These are phyloP conservation scores for Amaurobius ferox DNA, from an alignment of 2,888 invertebrate species.

Conservation along the genomic window DNA sequence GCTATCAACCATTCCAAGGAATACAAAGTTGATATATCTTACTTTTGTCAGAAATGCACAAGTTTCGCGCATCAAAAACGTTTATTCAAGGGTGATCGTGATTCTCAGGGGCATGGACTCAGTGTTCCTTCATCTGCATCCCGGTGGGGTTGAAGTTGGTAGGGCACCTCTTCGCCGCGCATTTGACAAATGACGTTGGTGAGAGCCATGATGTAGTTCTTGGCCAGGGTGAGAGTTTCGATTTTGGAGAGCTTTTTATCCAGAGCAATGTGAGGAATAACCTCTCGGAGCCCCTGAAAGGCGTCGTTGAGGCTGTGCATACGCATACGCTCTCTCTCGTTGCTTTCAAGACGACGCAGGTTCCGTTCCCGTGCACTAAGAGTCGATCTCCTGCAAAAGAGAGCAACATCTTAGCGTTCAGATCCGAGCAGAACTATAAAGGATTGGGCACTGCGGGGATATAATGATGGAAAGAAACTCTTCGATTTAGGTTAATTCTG, in stretches of 20 bases:
- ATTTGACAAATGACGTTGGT: conserved; percentile 81
- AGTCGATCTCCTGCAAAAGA: conserved; percentile 77
- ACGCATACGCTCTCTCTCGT: conserved; percentile 92
- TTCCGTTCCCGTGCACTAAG: conserved; percentile 90
- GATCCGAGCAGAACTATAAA: background rate
- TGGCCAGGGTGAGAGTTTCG: conserved; percentile 78
- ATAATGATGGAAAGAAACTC: background rate
- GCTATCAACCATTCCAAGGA: too few relatives aligned
- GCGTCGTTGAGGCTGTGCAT: conserved; percentile 95
- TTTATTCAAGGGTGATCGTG: too few relatives aligned
- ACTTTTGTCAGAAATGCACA: too few relatives aligned
- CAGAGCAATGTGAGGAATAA: conserved; percentile 82
- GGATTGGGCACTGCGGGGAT: background rate
- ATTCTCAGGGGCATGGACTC: too few relatives aligned
- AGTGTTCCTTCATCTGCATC: too few relatives aligned
- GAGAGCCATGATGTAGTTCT: conserved; percentile 78
- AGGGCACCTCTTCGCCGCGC: conserved; percentile 85
- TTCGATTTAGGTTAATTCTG: background rate
- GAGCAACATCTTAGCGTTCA: too few relatives aligned
- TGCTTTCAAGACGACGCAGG: conserved; percentile 90
- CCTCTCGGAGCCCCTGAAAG: conserved; percentile 90
- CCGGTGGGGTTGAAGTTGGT: too few relatives aligned
- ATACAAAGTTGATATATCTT: too few relatives aligned
- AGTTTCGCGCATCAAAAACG: too few relatives aligned
- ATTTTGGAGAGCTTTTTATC: conserved; percentile 78